Evolutionary conservation across 2,113 vertebrate genomes (phyloP).

Genomic region (Neopipo cinnamomea): DNA sequence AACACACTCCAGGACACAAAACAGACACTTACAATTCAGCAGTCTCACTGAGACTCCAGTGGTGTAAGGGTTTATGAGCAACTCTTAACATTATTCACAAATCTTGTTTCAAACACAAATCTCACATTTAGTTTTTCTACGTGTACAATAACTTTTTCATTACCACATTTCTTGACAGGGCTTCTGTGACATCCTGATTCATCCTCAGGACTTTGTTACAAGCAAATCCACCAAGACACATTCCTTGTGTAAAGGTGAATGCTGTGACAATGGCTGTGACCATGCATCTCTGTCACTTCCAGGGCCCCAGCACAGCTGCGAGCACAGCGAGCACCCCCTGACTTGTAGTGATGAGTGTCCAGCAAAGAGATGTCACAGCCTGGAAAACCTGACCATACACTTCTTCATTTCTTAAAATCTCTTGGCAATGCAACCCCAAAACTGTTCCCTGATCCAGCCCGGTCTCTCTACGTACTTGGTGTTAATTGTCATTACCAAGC

Average conservation of each 20-base stretch:
- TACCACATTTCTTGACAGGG: background rate
- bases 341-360: background rate
- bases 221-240: background rate
- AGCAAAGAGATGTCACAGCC: background rate
- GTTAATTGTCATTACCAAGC: background rate
- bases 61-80: background rate
- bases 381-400: background rate
- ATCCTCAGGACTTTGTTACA: background rate
- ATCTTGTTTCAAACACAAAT: background rate
- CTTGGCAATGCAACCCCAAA: background rate
- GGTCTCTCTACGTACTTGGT: background rate
- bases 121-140: background rate
- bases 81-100: background rate
- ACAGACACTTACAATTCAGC: background rate
- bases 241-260: background rate
- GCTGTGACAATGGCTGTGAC: background rate
- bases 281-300: too few species aligned
- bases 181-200: background rate
- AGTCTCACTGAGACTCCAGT: background rate
- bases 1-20: background rate
- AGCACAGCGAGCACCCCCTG: background rate
- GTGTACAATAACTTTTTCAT: background rate
- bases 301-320: background rate
- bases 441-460: accelerated
- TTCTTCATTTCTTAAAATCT: background rate